Evolutionary conservation across 2,888 invertebrate species (phyloP), one percentile per base, ranked within the genome.

Genomic region (Sturmia bella): DNA sequence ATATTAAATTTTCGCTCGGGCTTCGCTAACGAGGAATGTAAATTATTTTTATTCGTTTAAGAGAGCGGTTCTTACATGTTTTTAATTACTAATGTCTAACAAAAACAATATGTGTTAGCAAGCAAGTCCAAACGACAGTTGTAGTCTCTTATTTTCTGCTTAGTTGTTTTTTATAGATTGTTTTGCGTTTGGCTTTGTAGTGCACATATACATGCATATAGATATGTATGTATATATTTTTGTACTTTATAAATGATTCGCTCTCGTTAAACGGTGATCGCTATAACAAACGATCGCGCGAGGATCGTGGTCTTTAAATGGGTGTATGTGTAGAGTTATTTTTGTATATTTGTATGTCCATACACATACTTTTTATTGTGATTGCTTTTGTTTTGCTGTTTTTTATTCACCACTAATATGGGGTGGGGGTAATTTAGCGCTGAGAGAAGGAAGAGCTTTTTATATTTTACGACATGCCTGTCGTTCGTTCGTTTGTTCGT

Each of bases 371-470:
- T 63, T 21, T 11, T 27, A 27, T 17, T 63, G 11, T 45, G 17
- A 13, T n/a, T 63, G 45, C 32, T 32, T 13, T 15, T 17, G 17
- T 64, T 32, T 21, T 4, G 6, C n/a, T 13, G 15, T 68, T 56
- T 69, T 52, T 43, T 45, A 52, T 52, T 61, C 17, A 12, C 43
- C 9, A 61, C 15, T 54, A 32, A 4, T 27, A 57, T 63, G 70
- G 75, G 75, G 80, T 76, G 76, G 76, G 50, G 57, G 59, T 76
- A 59, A 43, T 75, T 66, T 39, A 52, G n/a, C 12, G n/a, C 17
- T 69, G 24, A 73, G 63, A 64, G 69, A 48, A 81, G 81, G 73
- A 78, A 82, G 59, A 82, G 82, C 77, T 82, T 82, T 77, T 77
- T 59, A 17, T 64, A n/a, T n/a, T n/a, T n/a, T n/a, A n/a, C n/a